Evolutionary conservation across 37 sponge, comb jelly and placozoan genomes (phyloP).

Genomic region (Halichondria panicea): DNA sequence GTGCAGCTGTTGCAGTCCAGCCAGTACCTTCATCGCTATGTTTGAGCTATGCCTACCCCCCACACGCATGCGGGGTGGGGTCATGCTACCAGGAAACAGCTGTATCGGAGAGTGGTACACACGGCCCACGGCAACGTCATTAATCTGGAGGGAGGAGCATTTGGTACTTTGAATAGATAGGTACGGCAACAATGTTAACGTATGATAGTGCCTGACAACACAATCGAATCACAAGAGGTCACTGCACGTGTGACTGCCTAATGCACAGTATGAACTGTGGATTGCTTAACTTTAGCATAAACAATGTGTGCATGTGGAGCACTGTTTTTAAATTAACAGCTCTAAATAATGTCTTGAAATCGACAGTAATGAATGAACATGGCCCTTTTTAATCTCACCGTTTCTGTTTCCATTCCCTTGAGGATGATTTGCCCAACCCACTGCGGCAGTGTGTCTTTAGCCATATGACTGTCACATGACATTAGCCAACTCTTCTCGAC

Average conservation of each 20-base stretch:
- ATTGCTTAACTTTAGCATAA: no score
- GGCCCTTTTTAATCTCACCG: slow-evolving; percentile 21
- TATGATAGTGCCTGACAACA: no score
- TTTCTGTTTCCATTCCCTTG: slow-evolving; percentile 40
- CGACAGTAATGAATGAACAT: no score
- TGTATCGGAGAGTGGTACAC: slow-evolving; percentile 17
- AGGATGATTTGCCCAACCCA: slow-evolving; percentile 53
- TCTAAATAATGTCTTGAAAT: no score
- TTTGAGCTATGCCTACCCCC: neutral
- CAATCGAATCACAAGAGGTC: no score
- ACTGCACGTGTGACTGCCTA: no score
- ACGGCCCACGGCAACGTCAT: slow-evolving; percentile 18
- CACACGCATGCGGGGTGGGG: slow-evolving; percentile 4
- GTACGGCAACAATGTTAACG: no score
- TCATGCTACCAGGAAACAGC: slow-evolving; percentile 6
- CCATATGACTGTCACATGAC: slow-evolving; percentile 6
- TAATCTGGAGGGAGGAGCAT: slow-evolving; percentile 31
- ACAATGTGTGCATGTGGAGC: no score
- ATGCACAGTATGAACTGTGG: no score
- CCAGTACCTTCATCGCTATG: neutral
- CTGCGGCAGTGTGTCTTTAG: slow-evolving; percentile 6
- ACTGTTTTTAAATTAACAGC: no score
- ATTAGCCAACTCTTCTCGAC: slow-evolving; percentile 40
- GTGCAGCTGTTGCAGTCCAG: slow-evolving; percentile 25
- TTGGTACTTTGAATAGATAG: no score